Conservation (phyloP, 1,140 invertebrate genomes). For the Formica selysi region DNA sequence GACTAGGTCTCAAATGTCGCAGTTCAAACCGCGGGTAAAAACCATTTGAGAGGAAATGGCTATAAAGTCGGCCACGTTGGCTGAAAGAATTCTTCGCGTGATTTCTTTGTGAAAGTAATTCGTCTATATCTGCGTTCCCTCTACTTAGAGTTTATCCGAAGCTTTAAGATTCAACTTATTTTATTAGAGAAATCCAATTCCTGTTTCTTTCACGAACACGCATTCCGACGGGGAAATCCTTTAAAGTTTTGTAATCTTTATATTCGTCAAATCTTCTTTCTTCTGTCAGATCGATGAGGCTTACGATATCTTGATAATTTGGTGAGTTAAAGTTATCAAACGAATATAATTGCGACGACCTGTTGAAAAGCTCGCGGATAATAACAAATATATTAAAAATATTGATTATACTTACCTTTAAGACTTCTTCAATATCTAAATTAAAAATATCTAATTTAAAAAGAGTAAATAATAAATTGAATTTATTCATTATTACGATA, state of each 20-base stretch:
- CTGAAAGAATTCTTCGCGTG: slow-evolving; percentile 42
- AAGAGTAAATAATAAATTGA: not conserved
- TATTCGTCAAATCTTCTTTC: not conserved
- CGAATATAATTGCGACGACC: not conserved
- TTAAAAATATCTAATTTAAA: not conserved
- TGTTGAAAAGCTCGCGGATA: slow-evolving; percentile 29
- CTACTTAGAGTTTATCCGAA: not conserved
- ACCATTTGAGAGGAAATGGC: slow-evolving; percentile 62
- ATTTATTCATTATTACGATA: not conserved
- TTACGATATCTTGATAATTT: not conserved
- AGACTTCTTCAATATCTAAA: not conserved
- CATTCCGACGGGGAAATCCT: not conserved
- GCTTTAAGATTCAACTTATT: slow-evolving; percentile 36
- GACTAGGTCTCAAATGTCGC: slow-evolving; percentile 31
- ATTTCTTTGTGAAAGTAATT: slow-evolving; percentile 68
- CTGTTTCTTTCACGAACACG: not conserved
- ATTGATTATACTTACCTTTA: not conserved
- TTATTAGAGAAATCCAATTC: slow-evolving; percentile 46
- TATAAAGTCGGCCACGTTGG: slow-evolving; percentile 49
- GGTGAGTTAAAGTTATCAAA: slow-evolving; percentile 19
- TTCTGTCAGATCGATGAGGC: not conserved
- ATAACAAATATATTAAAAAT: not conserved
- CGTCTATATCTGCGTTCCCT: slow-evolving; percentile 38
- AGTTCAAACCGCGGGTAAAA: slow-evolving; percentile 53
- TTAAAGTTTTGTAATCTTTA: slow-evolving; percentile 42